phyloP scores from a whole-genome alignment of 2,888 invertebrate genomes.

The Andrena chrysosceles region DNA sequence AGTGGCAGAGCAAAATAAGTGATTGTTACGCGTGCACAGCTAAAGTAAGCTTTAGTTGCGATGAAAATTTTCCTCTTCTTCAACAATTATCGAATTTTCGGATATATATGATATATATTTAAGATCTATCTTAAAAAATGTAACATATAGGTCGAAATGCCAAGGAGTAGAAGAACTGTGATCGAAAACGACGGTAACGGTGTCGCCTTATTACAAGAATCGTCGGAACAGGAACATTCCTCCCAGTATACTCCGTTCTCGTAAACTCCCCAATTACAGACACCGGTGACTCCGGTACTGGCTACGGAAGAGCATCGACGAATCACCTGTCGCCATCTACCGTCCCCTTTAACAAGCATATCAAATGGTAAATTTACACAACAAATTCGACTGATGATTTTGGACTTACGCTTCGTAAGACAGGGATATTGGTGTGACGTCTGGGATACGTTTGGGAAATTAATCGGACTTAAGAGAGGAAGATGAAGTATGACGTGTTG shows the following conservation, averaged over 20 bases:
- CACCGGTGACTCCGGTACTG: slow-evolving; percentile 96
- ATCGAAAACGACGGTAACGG: slow-evolving; percentile 55
- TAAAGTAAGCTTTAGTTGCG: too few species aligned
- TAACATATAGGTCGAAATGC: slow-evolving; percentile 50
- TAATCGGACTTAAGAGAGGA: too few species aligned
- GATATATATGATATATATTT: not conserved
- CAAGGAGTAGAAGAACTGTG: slow-evolving; percentile 42
- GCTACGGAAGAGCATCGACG: slow-evolving; percentile 95
- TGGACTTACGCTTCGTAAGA: not conserved
- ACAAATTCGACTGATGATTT: not conserved
- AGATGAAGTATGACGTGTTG: not conserved
- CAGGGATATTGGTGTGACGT: too few species aligned
- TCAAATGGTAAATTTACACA: slow-evolving; percentile 14
- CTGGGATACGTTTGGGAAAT: too few species aligned
- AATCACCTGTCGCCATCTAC: slow-evolving; percentile 96
- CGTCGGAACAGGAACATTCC: slow-evolving; percentile 97
- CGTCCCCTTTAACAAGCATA: slow-evolving; percentile 90
- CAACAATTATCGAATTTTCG: not conserved
- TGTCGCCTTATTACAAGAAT: slow-evolving; percentile 92
- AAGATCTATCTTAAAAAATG: slow-evolving; percentile 36
- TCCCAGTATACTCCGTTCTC: slow-evolving; percentile 98
- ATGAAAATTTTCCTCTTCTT: too few species aligned
- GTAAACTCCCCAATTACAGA: slow-evolving; percentile 98
- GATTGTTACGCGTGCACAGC: too few species aligned
- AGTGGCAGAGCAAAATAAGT: too few species aligned